A percentile compares a stretch with the other conserved stretches of the same genome.
Conservation (phyloP, 2,888 invertebrate genomes). For the Pristionchus japonicus region DNA sequence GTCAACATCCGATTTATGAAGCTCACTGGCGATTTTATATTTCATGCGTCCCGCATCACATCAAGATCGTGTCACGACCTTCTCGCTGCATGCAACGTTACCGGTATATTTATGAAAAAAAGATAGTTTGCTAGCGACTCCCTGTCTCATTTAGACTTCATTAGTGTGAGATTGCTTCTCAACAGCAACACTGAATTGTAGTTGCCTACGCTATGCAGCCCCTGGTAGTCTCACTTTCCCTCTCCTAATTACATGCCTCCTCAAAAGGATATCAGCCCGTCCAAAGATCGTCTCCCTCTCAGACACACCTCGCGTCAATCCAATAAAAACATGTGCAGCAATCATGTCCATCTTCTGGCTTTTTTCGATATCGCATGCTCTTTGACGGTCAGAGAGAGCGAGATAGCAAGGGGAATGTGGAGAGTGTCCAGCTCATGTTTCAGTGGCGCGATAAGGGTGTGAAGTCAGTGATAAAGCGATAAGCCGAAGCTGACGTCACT, state of each 20-base stretch:
- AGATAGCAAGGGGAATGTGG: neutral
- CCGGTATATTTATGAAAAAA: too few species aligned
- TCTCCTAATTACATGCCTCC: neutral
- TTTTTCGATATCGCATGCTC: neutral
- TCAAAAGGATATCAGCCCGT: too few species aligned
- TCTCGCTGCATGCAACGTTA: too few species aligned
- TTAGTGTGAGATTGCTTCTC: too few species aligned
- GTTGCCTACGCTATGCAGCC: too few species aligned
- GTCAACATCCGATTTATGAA: neutral
- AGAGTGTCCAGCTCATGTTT: too few species aligned
- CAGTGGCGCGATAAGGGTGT: neutral
- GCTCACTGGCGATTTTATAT: neutral
- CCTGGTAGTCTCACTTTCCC: neutral
- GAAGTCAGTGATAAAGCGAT: neutral
- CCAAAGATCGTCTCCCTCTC: neutral
- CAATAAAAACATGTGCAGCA: constrained; percentile 1
- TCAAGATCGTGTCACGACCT: too few species aligned
- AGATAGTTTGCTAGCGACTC: too few species aligned
- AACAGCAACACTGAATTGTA: too few species aligned
- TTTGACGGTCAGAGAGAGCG: neutral
- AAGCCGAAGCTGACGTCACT: neutral
- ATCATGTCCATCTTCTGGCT: neutral
- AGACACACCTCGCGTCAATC: neutral
- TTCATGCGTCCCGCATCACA: too few species aligned
- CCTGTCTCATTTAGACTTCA: too few species aligned